These are phyloP conservation scores for Menidia beryllina DNA, from an alignment of 2,113 vertebrate species.

Conservation along the genomic window DNA sequence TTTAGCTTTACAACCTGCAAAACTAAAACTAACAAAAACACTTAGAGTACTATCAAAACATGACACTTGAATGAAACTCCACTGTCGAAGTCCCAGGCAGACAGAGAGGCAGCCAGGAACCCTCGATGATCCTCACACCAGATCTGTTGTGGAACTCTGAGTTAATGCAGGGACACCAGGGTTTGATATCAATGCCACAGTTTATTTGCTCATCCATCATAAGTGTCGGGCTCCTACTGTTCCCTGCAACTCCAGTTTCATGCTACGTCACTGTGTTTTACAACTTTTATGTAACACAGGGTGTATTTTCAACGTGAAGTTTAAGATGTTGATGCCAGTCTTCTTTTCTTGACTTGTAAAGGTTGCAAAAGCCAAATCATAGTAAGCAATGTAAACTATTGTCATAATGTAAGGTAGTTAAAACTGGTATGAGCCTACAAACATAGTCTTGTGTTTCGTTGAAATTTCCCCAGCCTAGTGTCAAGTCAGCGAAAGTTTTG, in stretches of 20 bases:
- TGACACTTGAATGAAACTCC: neutral
- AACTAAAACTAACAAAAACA: neutral
- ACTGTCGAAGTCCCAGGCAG: neutral
- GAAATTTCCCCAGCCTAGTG: no score
- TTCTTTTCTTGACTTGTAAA: neutral
- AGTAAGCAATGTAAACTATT: no score
- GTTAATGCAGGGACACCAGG: neutral
- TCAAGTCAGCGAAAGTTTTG: no score
- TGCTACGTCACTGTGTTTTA: neutral
- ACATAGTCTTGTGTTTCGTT: no score
- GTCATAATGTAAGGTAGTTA: no score
- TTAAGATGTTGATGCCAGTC: neutral
- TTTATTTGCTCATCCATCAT: neutral
- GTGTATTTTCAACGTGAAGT: neutral
- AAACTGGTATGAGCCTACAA: no score
- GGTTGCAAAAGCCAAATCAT: neutral
- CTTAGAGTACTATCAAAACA: slow-evolving; percentile 20
- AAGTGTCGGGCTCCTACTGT: neutral
- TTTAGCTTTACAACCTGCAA: slow-evolving; percentile 29
- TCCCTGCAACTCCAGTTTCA: neutral
- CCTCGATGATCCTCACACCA: neutral
- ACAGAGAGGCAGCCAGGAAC: neutral
- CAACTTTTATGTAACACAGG: neutral
- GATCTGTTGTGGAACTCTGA: neutral
- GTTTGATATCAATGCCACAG: neutral